Conservation (phyloP, 35 echinoderm and acorn worm species). For the Heliocidaris erythrogramma region DNA sequence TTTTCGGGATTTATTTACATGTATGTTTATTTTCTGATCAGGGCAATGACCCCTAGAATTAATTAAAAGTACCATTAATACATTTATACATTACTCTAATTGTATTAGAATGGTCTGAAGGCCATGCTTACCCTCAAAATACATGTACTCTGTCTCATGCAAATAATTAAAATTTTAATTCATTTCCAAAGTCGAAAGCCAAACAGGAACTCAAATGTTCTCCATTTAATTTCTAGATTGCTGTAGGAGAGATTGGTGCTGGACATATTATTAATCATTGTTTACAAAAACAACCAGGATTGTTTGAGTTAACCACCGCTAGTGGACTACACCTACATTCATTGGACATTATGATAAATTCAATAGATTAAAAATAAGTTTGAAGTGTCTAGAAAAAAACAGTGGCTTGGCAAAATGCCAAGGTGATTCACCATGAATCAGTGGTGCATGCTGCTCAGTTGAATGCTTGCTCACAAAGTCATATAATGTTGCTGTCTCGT, state of each 20-base stretch:
- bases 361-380: slow-evolving; percentile 12
- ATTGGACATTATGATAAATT: background rate
- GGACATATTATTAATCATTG: background rate
- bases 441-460: background rate
- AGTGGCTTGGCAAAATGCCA: slow-evolving; percentile 37
- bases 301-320: background rate
- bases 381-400: background rate
- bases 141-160: no score
- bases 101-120: no score
- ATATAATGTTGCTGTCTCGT: background rate
- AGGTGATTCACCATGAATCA: slow-evolving; percentile 41
- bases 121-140: no score
- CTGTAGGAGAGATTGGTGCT: background rate
- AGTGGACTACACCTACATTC: background rate
- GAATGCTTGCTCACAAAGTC: background rate
- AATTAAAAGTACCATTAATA: no score
- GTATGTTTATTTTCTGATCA: no score
- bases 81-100: no score
- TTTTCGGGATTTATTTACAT: no score
- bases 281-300: background rate
- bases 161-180: no score
- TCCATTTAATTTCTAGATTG: no score
- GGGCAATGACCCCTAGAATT: no score
- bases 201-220: no score
- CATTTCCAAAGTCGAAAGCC: no score